A percentile compares a stretch with the other conserved stretches of the same genome.
Evolutionary conservation across 2,113 vertebrate species (phyloP).

Genomic region (Oxyura jamaicensis): DNA sequence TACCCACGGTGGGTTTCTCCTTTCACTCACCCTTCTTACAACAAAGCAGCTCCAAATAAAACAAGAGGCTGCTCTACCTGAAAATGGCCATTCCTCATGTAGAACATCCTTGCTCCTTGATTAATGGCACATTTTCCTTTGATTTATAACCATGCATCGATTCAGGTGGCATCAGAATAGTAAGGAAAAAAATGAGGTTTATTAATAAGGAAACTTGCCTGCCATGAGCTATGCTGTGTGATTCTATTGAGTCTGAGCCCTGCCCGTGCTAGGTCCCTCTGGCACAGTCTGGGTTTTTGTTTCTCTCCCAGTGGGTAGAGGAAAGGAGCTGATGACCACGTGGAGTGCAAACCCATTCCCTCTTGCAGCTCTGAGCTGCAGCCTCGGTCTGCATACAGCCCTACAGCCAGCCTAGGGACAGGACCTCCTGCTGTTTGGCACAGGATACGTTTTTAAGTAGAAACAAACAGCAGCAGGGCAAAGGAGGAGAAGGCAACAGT

Average conservation of each 20-base stretch:
- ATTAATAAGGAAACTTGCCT: background rate
- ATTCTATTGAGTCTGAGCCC: background rate
- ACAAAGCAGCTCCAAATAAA: background rate
- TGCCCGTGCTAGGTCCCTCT: fast-evolving
- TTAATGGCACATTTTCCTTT: slow-evolving; percentile 12
- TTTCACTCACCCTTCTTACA: background rate
- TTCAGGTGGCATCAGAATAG: background rate
- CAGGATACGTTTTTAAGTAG: background rate
- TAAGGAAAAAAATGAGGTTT: background rate
- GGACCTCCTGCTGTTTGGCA: background rate
- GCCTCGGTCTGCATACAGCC: background rate
- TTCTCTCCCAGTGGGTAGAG: background rate
- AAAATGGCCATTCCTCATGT: background rate
- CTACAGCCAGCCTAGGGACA: background rate
- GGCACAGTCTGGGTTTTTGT: background rate
- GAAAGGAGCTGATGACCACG: background rate
- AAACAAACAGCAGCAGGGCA: background rate
- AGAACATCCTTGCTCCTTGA: slow-evolving; percentile 7
- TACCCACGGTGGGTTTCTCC: background rate
- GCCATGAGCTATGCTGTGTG: fast-evolving
- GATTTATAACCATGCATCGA: background rate
- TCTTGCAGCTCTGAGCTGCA: background rate
- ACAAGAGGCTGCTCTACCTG: background rate
- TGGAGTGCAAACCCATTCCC: background rate
- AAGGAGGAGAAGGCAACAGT: background rate